These are phyloP conservation scores for Onychorhynchus coronatus DNA, from an alignment of 2,113 vertebrate genomes.

Conservation along the genomic window DNA sequence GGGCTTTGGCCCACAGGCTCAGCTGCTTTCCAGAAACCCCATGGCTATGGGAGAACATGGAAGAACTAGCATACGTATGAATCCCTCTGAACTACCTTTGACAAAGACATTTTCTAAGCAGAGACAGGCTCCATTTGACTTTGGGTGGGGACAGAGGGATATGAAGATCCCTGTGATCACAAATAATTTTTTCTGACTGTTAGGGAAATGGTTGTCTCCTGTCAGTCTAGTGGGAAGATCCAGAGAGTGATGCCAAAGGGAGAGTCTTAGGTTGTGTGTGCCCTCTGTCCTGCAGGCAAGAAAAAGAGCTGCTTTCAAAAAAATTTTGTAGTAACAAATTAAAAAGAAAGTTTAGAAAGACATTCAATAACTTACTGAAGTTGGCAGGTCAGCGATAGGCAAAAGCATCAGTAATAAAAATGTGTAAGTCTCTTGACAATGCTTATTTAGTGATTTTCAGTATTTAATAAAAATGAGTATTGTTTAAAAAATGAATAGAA, in stretches of 20 bases:
- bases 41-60: background rate
- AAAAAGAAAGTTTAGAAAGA: background rate
- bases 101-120: background rate
- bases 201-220: background rate
- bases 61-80: background rate
- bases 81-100: background rate
- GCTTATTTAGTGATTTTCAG: conserved; percentile 35
- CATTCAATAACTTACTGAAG: background rate
- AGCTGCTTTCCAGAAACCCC: background rate
- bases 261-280: background rate
- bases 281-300: background rate
- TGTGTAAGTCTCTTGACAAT: background rate
- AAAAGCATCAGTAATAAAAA: background rate
- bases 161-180: background rate
- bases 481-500: conserved; percentile 30
- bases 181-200: background rate
- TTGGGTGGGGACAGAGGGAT: background rate
- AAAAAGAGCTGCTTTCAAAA: background rate
- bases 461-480: conserved; percentile 17
- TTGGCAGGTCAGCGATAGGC: background rate
- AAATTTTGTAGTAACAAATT: background rate
- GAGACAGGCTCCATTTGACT: background rate
- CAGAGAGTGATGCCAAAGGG: background rate
- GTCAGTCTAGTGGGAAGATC: background rate
- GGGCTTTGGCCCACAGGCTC: rapidly evolving